phyloP scores from a whole-genome alignment of 1,140 invertebrate species.

The Centruroides sculpturatus region DNA sequence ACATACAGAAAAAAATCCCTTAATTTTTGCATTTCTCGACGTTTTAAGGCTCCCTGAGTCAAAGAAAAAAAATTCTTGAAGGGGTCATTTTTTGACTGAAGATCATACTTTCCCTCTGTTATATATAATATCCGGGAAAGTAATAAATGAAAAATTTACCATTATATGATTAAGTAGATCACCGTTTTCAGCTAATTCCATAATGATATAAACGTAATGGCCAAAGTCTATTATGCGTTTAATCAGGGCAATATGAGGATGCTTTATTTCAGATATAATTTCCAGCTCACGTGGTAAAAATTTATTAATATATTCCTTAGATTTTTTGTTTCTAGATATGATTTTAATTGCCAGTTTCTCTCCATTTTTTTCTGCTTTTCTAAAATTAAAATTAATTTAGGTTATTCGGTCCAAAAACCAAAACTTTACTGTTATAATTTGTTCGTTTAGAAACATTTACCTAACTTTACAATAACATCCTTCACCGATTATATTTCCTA shows the following conservation, averaged over 20 bases:
- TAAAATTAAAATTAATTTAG: too few relatives aligned
- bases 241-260: conserved; percentile 61
- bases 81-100: too few relatives aligned
- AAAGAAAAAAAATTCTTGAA: too few relatives aligned
- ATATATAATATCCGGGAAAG: too few relatives aligned
- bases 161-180: conserved; percentile 39
- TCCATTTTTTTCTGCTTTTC: conserved; percentile 22
- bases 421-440: too few relatives aligned
- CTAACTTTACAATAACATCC: not conserved
- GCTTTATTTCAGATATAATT: conserved; percentile 71
- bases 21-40: too few relatives aligned
- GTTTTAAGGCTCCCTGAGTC: too few relatives aligned
- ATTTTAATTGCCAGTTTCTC: conserved; percentile 42
- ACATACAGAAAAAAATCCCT: too few relatives aligned
- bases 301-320: conserved; percentile 53
- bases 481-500: not conserved
- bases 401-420: too few relatives aligned
- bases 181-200: conserved; percentile 43
- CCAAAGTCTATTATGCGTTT: conserved; percentile 36
- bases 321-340: conserved; percentile 5
- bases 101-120: too few relatives aligned
- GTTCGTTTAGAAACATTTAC: not conserved
- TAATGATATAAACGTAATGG: conserved; percentile 42
- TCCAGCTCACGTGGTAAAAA: conserved; percentile 83
- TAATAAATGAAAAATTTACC: too few relatives aligned